Percentiles rank a stretch among this genome's conserved stretches.
Conservation (phyloP, 2,797 vertebrate species). For the Spinus olivaceus region DNA sequence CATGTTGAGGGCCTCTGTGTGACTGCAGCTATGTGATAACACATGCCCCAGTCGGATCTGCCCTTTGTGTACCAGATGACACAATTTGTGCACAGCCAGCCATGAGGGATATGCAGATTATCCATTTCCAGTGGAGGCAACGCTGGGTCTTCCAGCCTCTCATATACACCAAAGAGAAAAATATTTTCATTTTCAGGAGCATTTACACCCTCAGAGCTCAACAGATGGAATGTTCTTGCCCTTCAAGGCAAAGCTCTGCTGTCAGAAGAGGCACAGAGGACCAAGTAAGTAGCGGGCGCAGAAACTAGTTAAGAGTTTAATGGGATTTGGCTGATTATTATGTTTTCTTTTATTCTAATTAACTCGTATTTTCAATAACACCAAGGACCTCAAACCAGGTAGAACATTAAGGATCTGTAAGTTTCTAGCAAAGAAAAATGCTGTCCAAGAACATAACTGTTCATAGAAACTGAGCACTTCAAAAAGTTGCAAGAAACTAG, state of each 20-base stretch:
- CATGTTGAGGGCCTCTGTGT: slow-evolving; percentile 53
- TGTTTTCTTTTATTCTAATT: background rate
- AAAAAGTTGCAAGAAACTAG: background rate
- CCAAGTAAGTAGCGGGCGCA: background rate
- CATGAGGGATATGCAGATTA: slow-evolving; percentile 47
- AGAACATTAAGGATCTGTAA: background rate
- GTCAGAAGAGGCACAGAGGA: slow-evolving; percentile 6
- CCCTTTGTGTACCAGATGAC: slow-evolving; percentile 40
- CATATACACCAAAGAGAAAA: background rate
- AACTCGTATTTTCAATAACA: background rate
- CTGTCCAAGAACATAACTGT: background rate
- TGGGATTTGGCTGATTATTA: slow-evolving; percentile 2
- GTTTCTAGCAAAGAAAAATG: background rate
- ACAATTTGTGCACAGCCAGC: slow-evolving; percentile 40
- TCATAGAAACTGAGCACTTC: background rate
- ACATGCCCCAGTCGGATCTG: slow-evolving; percentile 31
- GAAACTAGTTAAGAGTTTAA: slow-evolving; percentile 1
- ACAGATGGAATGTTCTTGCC: slow-evolving; percentile 36
- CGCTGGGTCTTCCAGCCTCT: background rate
- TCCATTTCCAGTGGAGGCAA: slow-evolving; percentile 3
- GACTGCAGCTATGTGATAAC: slow-evolving; percentile 48
- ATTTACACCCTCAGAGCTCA: slow-evolving; percentile 10
- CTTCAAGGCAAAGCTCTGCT: slow-evolving; percentile 34
- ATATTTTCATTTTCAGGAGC: background rate
- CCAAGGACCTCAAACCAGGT: background rate